A percentile compares a stretch with the other conserved stretches of the same genome.
These are phyloP conservation scores for Acanthornis magna DNA, from an alignment of 2,797 vertebrate genomes.

Conservation along the genomic window DNA sequence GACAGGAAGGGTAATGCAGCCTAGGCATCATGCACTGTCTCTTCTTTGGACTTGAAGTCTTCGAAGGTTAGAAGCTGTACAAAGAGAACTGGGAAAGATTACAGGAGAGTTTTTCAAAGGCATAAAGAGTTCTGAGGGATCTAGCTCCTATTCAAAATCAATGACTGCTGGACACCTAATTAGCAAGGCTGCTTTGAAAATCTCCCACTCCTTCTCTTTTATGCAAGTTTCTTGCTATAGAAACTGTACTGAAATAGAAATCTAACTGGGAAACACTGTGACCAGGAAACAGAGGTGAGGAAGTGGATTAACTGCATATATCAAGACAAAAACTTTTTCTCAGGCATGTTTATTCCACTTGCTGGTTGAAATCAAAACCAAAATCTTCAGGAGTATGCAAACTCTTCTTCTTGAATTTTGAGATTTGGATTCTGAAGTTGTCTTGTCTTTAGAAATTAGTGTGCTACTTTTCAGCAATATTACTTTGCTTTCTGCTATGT, in stretches of 20 bases:
- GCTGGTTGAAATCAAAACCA: neutral
- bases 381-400: neutral
- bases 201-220: neutral
- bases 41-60: neutral
- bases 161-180: slow-evolving; percentile 29
- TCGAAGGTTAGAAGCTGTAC: neutral
- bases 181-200: slow-evolving; percentile 28
- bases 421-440: neutral
- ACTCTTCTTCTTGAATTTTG: neutral
- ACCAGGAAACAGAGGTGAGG: neutral
- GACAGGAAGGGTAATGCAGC: neutral
- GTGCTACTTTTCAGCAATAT: neutral
- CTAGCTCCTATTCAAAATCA: slow-evolving; percentile 5
- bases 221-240: neutral
- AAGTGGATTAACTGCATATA: neutral
- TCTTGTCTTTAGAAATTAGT: neutral
- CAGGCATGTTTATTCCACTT: neutral
- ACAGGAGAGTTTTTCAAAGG: slow-evolving; percentile 33
- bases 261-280: slow-evolving; percentile 3
- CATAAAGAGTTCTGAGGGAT: neutral
- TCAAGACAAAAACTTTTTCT: neutral
- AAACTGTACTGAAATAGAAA: neutral
- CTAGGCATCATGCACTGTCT: neutral
- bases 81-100: neutral
- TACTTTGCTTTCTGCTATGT: neutral